phyloP scores from a whole-genome alignment of 2,888 invertebrate species.

The Sceliomorpha sp. region DNA sequence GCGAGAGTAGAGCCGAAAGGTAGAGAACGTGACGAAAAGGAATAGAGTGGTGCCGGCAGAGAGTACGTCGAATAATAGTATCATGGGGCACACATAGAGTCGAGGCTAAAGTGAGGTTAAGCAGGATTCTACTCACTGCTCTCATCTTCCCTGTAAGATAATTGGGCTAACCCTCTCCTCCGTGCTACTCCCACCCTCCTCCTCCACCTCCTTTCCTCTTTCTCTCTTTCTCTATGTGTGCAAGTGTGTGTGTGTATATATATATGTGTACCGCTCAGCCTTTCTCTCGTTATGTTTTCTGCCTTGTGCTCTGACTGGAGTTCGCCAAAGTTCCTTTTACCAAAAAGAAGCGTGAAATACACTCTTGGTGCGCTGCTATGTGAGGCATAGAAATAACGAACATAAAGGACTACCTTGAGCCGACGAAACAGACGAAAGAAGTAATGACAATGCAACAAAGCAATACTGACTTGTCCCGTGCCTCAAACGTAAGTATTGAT shows the following conservation, averaged over 20 bases:
- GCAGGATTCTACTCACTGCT: conserved; percentile 30
- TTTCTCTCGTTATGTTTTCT: background rate
- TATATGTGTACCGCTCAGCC: background rate
- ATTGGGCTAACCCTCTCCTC: conserved; percentile 23
- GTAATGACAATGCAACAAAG: background rate
- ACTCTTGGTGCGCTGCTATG: background rate
- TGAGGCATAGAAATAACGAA: background rate
- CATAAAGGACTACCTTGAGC: background rate
- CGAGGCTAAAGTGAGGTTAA: conserved; percentile 25
- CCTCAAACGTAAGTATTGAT: background rate
- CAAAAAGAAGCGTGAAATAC: background rate
- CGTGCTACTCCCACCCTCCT: background rate
- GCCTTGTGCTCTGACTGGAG: background rate
- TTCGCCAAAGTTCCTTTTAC: background rate
- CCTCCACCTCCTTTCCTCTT: background rate
- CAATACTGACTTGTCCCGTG: background rate
- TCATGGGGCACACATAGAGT: conserved; percentile 22
- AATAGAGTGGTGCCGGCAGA: conserved; percentile 7
- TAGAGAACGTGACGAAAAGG: conserved; percentile 9
- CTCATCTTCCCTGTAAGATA: conserved; percentile 25
- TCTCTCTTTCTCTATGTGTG: background rate
- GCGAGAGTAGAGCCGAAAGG: conserved; percentile 12
- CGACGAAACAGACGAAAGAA: background rate
- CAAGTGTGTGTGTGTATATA: too few relatives aligned
- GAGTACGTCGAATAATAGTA: conserved; percentile 21